Evolutionary conservation across 2,888 invertebrate species (phyloP).

Genomic region (Creontiades dilutus): DNA sequence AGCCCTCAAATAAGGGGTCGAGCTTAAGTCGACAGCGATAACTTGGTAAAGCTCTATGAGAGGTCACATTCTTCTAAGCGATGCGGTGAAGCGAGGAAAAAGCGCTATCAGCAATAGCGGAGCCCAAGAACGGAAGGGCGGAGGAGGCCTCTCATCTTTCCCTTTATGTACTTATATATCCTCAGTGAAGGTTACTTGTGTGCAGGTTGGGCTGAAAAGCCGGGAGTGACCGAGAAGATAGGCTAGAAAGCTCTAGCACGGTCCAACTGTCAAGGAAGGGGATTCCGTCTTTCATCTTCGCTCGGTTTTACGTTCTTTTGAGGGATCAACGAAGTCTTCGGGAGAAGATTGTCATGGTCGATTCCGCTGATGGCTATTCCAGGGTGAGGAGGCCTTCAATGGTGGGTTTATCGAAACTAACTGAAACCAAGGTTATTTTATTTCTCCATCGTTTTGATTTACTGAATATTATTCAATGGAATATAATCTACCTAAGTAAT

Average conservation of each 20-base stretch:
- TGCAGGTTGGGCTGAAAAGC: background rate
- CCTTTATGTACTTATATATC: constrained; percentile 3
- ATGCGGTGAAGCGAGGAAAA: constrained; percentile 20
- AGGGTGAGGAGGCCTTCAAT: too few relatives aligned
- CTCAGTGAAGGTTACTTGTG: constrained; percentile 18
- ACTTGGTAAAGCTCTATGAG: background rate
- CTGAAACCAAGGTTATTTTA: too few relatives aligned
- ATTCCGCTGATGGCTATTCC: background rate
- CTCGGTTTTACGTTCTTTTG: background rate
- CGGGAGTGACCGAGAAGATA: background rate
- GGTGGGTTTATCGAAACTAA: too few relatives aligned
- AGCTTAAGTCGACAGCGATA: background rate
- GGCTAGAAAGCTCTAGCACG: constrained; percentile 2
- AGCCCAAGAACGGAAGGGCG: background rate
- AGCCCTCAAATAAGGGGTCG: background rate
- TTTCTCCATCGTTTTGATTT: too few relatives aligned
- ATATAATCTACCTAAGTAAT: too few relatives aligned
- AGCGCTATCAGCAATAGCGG: constrained; percentile 17
- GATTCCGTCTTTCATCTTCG: background rate
- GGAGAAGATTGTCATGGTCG: background rate
- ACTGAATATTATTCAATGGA: too few relatives aligned
- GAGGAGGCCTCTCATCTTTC: background rate
- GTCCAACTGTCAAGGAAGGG: background rate
- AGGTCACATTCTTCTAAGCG: background rate
- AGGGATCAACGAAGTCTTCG: background rate